phyloP scores from a whole-genome alignment of 1,140 invertebrate genomes.

The Drosophila truncata region DNA sequence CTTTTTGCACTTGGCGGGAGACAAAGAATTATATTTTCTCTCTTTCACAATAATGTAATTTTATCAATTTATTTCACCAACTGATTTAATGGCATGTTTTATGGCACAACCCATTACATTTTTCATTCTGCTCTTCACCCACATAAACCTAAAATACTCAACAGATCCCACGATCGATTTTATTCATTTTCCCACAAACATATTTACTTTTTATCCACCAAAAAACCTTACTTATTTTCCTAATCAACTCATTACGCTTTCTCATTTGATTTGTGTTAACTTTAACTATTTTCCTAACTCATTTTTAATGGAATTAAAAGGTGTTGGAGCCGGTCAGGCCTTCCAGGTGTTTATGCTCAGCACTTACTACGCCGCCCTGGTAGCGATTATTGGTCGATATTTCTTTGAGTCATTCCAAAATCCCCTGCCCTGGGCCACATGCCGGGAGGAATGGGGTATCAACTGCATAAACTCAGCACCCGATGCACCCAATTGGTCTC shows the following conservation, averaged over 20 bases:
- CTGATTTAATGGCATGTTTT: neutral
- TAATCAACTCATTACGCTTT: conserved; percentile 19
- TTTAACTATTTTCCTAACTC: conserved; percentile 28
- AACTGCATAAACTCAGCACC: conserved; percentile 73
- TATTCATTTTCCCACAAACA: neutral
- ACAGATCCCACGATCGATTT: neutral
- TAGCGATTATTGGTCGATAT: conserved; percentile 91
- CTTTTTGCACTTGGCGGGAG: neutral
- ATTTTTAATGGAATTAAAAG: conserved; percentile 84
- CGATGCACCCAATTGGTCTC: conserved; percentile 18
- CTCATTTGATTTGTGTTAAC: conserved; percentile 41
- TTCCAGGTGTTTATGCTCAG: conserved; percentile 89
- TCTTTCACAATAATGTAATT: no score
- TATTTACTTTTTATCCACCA: neutral
- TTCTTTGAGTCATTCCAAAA: conserved; percentile 88
- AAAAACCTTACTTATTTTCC: neutral
- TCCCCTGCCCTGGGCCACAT: conserved; percentile 88
- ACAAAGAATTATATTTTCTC: no score
- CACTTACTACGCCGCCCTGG: conserved; percentile 90
- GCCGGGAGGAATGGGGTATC: conserved; percentile 87
- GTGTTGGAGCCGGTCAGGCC: conserved; percentile 92
- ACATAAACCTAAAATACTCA: neutral
- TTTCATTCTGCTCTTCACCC: no score
- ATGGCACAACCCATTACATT: neutral
- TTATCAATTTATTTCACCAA: neutral